phyloP scores from a whole-genome alignment of 2,113 vertebrate genomes.

The Burhinus oedicnemus region DNA sequence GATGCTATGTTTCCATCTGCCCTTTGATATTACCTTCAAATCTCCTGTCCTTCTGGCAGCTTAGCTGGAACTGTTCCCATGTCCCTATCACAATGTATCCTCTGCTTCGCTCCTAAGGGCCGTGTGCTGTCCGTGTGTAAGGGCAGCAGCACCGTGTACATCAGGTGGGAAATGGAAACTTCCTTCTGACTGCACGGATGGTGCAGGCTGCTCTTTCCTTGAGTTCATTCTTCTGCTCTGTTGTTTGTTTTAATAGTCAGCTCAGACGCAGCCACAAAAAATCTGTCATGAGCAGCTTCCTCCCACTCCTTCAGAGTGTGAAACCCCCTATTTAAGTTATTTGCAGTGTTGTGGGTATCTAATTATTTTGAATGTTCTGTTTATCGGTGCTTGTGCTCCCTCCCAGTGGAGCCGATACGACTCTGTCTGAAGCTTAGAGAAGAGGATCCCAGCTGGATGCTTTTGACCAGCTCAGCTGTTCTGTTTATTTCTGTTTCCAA shows the following conservation, averaged over 20 bases:
- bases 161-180: not conserved
- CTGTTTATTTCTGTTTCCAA: not conserved
- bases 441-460: not conserved
- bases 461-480: not conserved
- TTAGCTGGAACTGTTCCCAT: not conserved
- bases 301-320: not conserved
- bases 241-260: not conserved
- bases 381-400: not conserved
- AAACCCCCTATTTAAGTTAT: not conserved
- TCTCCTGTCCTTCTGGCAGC: not conserved
- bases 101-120: not conserved
- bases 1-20: not conserved
- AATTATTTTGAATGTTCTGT: not conserved
- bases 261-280: not conserved
- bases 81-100: not conserved
- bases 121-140: accelerated
- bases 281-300: not conserved
- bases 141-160: accelerated
- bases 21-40: not conserved
- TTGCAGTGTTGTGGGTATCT: not conserved
- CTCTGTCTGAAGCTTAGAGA: not conserved
- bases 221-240: not conserved
- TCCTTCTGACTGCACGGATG: not conserved
- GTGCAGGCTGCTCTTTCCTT: not conserved
- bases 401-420: not conserved